Percentiles rank a stretch among this genome's conserved stretches.
phyloP scores from a whole-genome alignment of 2,888 invertebrate genomes.

The Ectemnius cavifrons region DNA sequence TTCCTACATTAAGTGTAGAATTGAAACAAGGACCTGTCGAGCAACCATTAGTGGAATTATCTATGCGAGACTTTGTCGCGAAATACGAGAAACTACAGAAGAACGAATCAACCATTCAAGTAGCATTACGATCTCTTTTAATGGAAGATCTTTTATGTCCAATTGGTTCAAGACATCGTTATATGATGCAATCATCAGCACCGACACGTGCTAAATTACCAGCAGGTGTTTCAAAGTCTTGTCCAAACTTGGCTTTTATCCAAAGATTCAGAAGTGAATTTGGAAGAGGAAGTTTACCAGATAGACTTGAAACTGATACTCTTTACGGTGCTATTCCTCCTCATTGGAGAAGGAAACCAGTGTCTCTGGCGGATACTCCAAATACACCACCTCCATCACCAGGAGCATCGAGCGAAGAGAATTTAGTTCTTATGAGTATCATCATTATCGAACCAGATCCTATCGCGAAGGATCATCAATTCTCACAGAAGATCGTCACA shows the following conservation, averaged over 20 bases:
- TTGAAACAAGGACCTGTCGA: slow-evolving; percentile 86
- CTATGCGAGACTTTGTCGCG: slow-evolving; percentile 90
- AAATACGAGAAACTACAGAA: slow-evolving; percentile 84
- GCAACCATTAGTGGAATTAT: slow-evolving; percentile 90
- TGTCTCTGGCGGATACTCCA: slow-evolving; percentile 66
- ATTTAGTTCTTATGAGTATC: slow-evolving; percentile 75
- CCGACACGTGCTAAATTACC: slow-evolving; percentile 68
- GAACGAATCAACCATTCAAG: slow-evolving; percentile 87
- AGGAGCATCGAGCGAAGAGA: slow-evolving; percentile 74
- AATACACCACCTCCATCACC: slow-evolving; percentile 75
- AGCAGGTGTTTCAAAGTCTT: slow-evolving; percentile 84
- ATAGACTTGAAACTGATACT: slow-evolving; percentile 71
- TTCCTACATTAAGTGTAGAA: slow-evolving; percentile 87
- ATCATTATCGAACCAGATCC: slow-evolving; percentile 64
- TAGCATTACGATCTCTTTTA: slow-evolving; percentile 89
- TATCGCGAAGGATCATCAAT: slow-evolving; percentile 41
- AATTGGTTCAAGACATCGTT: slow-evolving; percentile 88
- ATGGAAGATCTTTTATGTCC: slow-evolving; percentile 94
- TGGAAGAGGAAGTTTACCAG: slow-evolving; percentile 71
- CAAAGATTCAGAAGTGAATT: slow-evolving; percentile 62
- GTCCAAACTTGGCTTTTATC: slow-evolving; percentile 84
- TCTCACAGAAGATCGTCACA: slow-evolving; percentile 80
- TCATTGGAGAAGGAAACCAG: slow-evolving; percentile 71
- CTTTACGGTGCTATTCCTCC: slow-evolving; percentile 73
- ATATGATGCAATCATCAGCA: slow-evolving; percentile 88